Base-by-base conservation (phyloP, 1,140 invertebrate genomes). In the Eciton burchellii region DNA sequence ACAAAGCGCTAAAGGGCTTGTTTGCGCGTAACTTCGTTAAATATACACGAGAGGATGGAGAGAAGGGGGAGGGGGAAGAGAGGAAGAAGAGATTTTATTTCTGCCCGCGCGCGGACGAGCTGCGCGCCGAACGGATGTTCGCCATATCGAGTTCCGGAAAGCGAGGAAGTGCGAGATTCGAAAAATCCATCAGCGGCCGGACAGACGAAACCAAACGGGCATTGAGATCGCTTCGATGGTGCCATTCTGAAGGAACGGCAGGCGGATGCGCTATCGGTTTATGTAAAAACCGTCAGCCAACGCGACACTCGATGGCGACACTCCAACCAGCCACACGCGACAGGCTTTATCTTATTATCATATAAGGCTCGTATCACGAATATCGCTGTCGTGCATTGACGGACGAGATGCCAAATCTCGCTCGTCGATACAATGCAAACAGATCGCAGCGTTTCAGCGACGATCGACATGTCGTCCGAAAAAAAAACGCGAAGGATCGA, bases 271-370 rank as follows among this genome's bases (percentile, higher is more conserved):
- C 43, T 54, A 83, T 83, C 62, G 62, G 56, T 84, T 83, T 84
- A 63, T 49, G 41, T 68, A 73, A 65, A 81, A 86, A 54, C 72
- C 49, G n/a, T 29, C 19, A 16, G 1, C 21, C n/a, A n/a, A n/a
- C n/a, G n/a, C n/a, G n/a, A n/a, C 14, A 35, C n/a, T 35, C 49
- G 66, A 72, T 71, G 19, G 26, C 1, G n/a, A 45, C 6, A 3
- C 16, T 63, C 12, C 26, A 84, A 62, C 74, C 21, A 65, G 21
- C 47, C 12, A 41, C 62, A 29, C 19, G 16, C 45, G 41, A n/a
- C n/a, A n/a, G n/a, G 54, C 56, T 72, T 87, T 87, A 82, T 84
- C 65, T 84, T 84, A 87, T 87, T 87, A 81, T 41, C 21, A 21
- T 21, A 57, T n/a, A 47, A 12, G 24, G 24, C 12, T 45, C 49